Evolutionary conservation across 2,888 invertebrate genomes (phyloP).

Genomic region (Crematogaster levior): DNA sequence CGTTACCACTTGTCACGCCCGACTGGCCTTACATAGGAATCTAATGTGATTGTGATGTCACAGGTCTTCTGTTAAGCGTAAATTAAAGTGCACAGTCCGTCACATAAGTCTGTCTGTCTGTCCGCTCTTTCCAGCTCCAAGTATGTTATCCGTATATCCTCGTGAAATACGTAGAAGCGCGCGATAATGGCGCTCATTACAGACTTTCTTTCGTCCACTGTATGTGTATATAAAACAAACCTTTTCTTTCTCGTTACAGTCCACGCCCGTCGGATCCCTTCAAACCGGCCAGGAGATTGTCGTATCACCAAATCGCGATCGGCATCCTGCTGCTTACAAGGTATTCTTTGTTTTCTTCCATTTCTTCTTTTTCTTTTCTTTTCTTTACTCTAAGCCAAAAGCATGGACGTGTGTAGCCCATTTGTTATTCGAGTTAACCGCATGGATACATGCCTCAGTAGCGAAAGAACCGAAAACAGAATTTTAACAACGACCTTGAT

Average conservation of each 20-base stretch:
- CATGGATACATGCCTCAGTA: slow-evolving; percentile 74
- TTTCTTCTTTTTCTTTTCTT: slow-evolving; percentile 27
- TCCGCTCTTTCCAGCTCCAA: slow-evolving; percentile 63
- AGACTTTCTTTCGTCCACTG: slow-evolving; percentile 25
- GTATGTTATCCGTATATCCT: slow-evolving; percentile 73
- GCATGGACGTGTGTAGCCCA: slow-evolving; percentile 80
- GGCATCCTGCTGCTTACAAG: slow-evolving; percentile 93
- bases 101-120: slow-evolving; percentile 33
- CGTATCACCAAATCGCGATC: slow-evolving; percentile 95
- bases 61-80: slow-evolving; percentile 33
- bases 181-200: not conserved
- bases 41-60: slow-evolving; percentile 40
- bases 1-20: not conserved
- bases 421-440: slow-evolving; percentile 80
- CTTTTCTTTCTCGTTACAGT: slow-evolving; percentile 88
- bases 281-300: slow-evolving; percentile 97
- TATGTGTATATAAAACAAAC: slow-evolving; percentile 52
- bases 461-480: slow-evolving; percentile 53
- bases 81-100: slow-evolving; percentile 39
- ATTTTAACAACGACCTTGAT: slow-evolving; percentile 49
- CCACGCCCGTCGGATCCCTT: slow-evolving; percentile 96
- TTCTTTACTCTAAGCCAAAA: slow-evolving; percentile 51
- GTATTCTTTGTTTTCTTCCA: slow-evolving; percentile 85
- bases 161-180: slow-evolving; percentile 26
- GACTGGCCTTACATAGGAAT: slow-evolving; percentile 20